Percentiles rank a stretch among this genome's conserved stretches.
Conservation (phyloP, 2,113 vertebrate genomes). For the Bungarus multicinctus region DNA sequence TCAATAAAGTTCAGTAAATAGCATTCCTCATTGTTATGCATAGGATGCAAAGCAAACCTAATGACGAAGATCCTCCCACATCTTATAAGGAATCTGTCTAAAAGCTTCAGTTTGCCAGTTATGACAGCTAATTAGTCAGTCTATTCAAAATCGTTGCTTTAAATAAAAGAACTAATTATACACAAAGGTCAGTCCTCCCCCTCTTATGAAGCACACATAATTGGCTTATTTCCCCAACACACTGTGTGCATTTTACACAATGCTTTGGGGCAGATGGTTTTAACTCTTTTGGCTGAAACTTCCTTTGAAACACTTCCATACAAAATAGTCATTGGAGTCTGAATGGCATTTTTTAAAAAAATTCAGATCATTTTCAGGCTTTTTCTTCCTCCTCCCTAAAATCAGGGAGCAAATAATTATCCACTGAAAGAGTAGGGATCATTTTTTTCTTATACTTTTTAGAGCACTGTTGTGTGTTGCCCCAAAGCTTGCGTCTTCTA, state of each 20-base stretch:
- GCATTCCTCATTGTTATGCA: slow-evolving; percentile 76
- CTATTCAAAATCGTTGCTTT: slow-evolving; percentile 90
- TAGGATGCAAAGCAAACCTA: slow-evolving; percentile 83
- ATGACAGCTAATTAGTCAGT: slow-evolving; percentile 95
- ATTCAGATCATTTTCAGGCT: slow-evolving; percentile 9
- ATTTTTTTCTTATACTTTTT: slow-evolving; percentile 7
- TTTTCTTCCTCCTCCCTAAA: background rate
- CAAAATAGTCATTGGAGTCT: background rate
- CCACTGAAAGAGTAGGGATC: background rate
- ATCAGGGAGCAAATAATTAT: slow-evolving; percentile 2
- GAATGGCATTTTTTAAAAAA: slow-evolving; percentile 3
- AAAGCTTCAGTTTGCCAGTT: slow-evolving; percentile 91
- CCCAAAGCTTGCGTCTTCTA: background rate
- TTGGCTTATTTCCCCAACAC: slow-evolving; percentile 81
- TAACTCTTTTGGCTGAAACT: slow-evolving; percentile 68
- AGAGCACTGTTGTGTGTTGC: background rate
- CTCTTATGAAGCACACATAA: slow-evolving; percentile 81
- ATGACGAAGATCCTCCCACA: slow-evolving; percentile 73
- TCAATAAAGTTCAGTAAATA: slow-evolving; percentile 72
- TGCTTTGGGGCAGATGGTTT: slow-evolving; percentile 72
- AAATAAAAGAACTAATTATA: slow-evolving; percentile 93
- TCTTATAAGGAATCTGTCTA: slow-evolving; percentile 76
- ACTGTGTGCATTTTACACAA: slow-evolving; percentile 77
- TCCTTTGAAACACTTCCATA: slow-evolving; percentile 25
- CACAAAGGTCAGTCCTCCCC: slow-evolving; percentile 84